Evolutionary conservation across 2,888 invertebrate species (phyloP).

Genomic region (Pammene fasciana): DNA sequence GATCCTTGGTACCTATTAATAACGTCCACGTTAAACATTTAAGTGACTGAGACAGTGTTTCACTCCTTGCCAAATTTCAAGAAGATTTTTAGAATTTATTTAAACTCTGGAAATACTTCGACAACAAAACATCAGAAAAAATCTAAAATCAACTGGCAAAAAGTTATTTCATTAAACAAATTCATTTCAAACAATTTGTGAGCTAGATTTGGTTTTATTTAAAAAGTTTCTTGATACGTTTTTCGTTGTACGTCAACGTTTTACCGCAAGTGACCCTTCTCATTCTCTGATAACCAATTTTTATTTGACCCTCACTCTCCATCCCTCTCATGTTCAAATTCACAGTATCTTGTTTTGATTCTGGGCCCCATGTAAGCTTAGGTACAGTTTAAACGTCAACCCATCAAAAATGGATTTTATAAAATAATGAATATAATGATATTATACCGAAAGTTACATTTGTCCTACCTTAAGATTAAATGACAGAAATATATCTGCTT

Average conservation of each 20-base stretch:
- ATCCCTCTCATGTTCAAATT: slow-evolving; percentile 6
- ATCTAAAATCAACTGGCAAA: background rate
- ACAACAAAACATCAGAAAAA: background rate
- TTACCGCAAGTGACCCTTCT: slow-evolving; percentile 20
- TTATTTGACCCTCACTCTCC: background rate
- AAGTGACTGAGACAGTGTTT: too few relatives aligned
- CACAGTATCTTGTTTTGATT: background rate
- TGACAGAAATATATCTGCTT: too few relatives aligned
- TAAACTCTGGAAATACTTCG: background rate
- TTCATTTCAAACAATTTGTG: slow-evolving; percentile 4
- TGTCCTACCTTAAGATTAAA: too few relatives aligned
- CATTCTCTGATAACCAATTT: background rate
- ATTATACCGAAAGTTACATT: too few relatives aligned
- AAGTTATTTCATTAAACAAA: slow-evolving; percentile 17
- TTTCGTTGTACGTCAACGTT: slow-evolving; percentile 18
- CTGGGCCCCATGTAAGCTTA: background rate
- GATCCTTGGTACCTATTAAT: too few relatives aligned
- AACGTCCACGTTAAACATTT: too few relatives aligned
- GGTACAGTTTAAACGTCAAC: background rate
- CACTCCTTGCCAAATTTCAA: too few relatives aligned
- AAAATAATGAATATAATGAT: background rate
- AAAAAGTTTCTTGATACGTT: slow-evolving; percentile 27
- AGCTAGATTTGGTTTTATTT: slow-evolving; percentile 24
- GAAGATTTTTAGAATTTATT: background rate
- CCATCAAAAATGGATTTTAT: background rate